Evolutionary conservation across 2,797 vertebrate genomes (phyloP).

Genomic region (Momotus momota): DNA sequence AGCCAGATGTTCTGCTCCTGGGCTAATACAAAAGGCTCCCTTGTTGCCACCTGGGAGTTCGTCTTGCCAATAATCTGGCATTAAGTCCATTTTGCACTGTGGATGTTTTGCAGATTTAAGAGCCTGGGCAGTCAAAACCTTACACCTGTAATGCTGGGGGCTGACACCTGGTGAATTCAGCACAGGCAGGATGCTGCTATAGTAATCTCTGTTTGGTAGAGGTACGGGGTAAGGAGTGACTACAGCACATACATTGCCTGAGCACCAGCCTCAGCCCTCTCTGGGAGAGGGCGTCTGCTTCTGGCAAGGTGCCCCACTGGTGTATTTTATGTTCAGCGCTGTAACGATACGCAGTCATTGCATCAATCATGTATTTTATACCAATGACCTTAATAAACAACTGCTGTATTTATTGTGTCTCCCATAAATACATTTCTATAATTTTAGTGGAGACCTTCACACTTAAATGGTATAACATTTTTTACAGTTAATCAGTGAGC

Average conservation of each 20-base stretch:
- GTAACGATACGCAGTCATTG: constrained; percentile 3
- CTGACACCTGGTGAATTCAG: not conserved
- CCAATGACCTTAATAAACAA: constrained; percentile 64
- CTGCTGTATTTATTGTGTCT: constrained; percentile 40
- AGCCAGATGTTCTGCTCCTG: not conserved
- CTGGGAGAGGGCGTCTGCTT: not conserved
- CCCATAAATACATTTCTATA: constrained; percentile 56
- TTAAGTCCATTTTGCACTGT: not conserved
- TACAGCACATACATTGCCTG: not conserved
- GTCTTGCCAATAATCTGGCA: not conserved
- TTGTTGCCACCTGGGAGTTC: not conserved
- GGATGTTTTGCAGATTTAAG: not conserved
- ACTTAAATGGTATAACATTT: constrained; percentile 54
- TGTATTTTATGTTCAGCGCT: not conserved
- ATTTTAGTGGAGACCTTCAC: constrained; percentile 61
- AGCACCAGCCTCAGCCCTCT: not conserved
- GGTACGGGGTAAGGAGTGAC: not conserved
- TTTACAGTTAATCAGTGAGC: constrained; percentile 54
- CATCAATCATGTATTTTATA: constrained; percentile 52
- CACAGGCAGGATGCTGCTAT: rapidly evolving
- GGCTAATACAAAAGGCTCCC: not conserved
- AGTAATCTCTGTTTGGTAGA: not conserved
- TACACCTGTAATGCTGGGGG: not conserved
- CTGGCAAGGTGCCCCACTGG: not conserved
- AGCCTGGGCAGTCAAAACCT: not conserved